Evolutionary conservation across 2,113 vertebrate species (phyloP).

Genomic region (Perca fluviatilis): DNA sequence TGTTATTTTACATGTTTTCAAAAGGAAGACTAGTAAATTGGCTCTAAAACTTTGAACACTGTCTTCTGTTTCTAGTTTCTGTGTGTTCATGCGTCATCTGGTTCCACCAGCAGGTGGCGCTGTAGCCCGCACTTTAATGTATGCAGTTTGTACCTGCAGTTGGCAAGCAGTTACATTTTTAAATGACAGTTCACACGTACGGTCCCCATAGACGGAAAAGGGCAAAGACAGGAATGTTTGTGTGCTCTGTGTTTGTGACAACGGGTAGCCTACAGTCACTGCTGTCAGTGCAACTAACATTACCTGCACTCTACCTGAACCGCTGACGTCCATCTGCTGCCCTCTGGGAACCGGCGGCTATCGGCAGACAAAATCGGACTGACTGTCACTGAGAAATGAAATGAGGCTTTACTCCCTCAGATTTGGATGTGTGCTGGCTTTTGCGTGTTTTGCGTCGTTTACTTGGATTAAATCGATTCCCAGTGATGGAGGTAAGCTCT

Average conservation of each 20-base stretch:
- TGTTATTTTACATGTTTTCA: too few relatives aligned
- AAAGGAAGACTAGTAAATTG: too few relatives aligned
- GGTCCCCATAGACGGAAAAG: not conserved
- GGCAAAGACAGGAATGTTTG: too few relatives aligned
- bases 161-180: too few relatives aligned
- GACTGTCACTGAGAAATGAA: constrained; percentile 17
- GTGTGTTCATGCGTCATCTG: not conserved
- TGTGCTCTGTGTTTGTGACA: not conserved
- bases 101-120: not conserved
- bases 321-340: constrained; percentile 29
- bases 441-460: constrained; percentile 20
- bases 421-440: constrained; percentile 33
- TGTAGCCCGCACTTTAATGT: not conserved
- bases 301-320: not conserved
- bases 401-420: constrained; percentile 46
- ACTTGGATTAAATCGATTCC: constrained; percentile 47
- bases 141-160: not conserved
- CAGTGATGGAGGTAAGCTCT: constrained; percentile 44
- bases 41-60: not conserved
- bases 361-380: not conserved
- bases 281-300: not conserved
- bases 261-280: not conserved
- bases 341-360: not conserved
- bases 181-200: not conserved
- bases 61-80: not conserved